Evolutionary conservation across 2,888 invertebrate species (phyloP).

Genomic region (Nemapogon koenigi): DNA sequence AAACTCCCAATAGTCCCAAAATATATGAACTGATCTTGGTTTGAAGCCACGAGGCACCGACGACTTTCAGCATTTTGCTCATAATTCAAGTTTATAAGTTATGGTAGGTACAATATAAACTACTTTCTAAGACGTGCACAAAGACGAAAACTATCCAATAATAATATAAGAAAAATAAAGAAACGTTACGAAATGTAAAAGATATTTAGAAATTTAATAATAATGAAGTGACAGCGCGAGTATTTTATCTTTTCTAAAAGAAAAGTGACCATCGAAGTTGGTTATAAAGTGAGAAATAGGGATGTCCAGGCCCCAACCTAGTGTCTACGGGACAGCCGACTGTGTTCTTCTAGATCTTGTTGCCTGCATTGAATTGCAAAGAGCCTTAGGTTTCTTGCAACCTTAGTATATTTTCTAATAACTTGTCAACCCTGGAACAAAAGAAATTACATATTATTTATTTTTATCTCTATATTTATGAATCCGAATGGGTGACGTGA

Average conservation of each 20-base stretch:
- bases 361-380: conserved; percentile 37
- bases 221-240: conserved; percentile 62
- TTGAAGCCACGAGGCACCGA: conserved; percentile 80
- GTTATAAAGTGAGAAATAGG: not conserved
- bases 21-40: conserved; percentile 77
- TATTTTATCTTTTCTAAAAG: conserved; percentile 50
- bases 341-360: conserved; percentile 27
- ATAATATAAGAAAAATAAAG: conserved; percentile 19
- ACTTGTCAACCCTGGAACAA: conserved; percentile 57
- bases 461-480: too few species aligned
- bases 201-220: conserved; percentile 60
- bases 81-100: too few species aligned
- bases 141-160: conserved; percentile 10
- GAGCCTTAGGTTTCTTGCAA: not conserved
- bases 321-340: conserved; percentile 21
- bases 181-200: conserved; percentile 54
- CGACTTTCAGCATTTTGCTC: conserved; percentile 75
- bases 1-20: conserved; percentile 69
- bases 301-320: conserved; percentile 1
- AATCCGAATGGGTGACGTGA: too few species aligned
- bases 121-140: conserved; percentile 1
- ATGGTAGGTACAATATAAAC: conserved; percentile 3
- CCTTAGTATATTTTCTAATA: conserved; percentile 25
- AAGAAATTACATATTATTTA: too few species aligned
- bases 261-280: conserved; percentile 48